Base-by-base conservation (phyloP, 2,888 invertebrate genomes). In the Tetramorium bicarinatum region DNA sequence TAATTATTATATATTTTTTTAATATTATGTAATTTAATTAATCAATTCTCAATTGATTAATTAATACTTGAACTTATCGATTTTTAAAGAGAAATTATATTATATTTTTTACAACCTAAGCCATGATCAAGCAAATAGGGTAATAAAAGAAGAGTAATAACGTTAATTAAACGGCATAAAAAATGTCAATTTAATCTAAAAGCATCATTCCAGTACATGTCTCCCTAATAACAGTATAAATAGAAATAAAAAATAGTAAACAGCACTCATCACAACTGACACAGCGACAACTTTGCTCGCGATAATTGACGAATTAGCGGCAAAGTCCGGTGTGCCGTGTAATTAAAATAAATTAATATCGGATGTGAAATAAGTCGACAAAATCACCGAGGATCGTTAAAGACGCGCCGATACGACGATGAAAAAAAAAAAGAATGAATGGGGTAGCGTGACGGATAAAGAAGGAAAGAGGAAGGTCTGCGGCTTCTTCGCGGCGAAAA, bases 261-360 rank as follows among this genome's bases (percentile, higher is more conserved):
- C 15, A 4, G 44, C 18, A 59, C 34, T 47, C 47, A 34, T 47
- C 56, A 21, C 61, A 64, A 64, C n/a, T 69, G 82, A 75, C 71
- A 85, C 86, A 80, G 82, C 81, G 47, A 85, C 62, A 88, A 87
- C 67, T 67, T 88, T 89, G 87, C 89, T 90, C 86, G 87, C 88
- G 90, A 92, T 94, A 93, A 93, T 93, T 92, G 92, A 93, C 91
- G 91, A 47, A 92, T 93, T 92, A 92, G 88, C 88, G 89, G 89
- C 82, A 88, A 91, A 89, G 88, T 71, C 18, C 85, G 84, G 80
- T 79, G 85, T 84, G 21, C 79, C 82, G 86, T 88, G 88, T 93
- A 92, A 93, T 93, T 92, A 93, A 93, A 93, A 92, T 92, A 90
- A 93, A 93, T 93, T 92, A 92, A 93, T 93, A 93, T 92, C 88